Evolutionary conservation across 1,140 invertebrate species (phyloP).

Genomic region (Drosophila nikananu): DNA sequence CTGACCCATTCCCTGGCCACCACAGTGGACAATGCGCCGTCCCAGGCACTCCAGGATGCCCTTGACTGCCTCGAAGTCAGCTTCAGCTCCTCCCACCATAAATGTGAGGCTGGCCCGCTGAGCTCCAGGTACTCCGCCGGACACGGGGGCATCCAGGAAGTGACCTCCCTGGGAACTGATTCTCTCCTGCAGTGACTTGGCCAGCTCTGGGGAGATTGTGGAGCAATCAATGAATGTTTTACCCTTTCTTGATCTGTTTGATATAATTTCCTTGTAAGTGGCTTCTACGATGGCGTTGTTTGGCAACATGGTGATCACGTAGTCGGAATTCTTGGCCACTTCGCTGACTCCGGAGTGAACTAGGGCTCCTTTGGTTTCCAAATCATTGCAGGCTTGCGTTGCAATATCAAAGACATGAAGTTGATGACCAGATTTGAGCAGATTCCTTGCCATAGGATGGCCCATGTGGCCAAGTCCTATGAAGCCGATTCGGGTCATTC

Average conservation of each 20-base stretch:
- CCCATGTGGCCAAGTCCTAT: constrained; percentile 99
- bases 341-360: constrained; percentile 90
- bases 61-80: constrained; percentile 90
- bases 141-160: constrained; percentile 98
- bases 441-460: constrained; percentile 95
- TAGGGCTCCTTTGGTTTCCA: constrained; percentile 90
- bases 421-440: constrained; percentile 93
- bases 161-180: constrained; percentile 89
- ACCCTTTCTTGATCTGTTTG: constrained; percentile 57
- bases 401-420: constrained; percentile 95
- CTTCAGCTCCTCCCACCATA: constrained; percentile 95
- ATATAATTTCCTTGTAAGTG: constrained; percentile 86
- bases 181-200: constrained; percentile 88
- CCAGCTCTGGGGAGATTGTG: constrained; percentile 96
- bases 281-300: constrained; percentile 90
- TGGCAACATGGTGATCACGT: constrained; percentile 98
- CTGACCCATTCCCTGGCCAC: constrained; percentile 95
- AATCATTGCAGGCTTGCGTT: constrained; percentile 88
- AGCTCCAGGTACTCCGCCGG: constrained; percentile 97
- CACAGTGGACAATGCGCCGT: constrained; percentile 95
- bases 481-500: constrained; percentile 88
- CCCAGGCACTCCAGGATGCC: constrained; percentile 94
- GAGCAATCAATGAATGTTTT: constrained; percentile 96
- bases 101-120: constrained; percentile 96
- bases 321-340: constrained; percentile 90